Evolutionary conservation across 2,113 vertebrate species (phyloP), one percentile per base, ranked within the genome.

Genomic region (Callithrix jacchus): DNA sequence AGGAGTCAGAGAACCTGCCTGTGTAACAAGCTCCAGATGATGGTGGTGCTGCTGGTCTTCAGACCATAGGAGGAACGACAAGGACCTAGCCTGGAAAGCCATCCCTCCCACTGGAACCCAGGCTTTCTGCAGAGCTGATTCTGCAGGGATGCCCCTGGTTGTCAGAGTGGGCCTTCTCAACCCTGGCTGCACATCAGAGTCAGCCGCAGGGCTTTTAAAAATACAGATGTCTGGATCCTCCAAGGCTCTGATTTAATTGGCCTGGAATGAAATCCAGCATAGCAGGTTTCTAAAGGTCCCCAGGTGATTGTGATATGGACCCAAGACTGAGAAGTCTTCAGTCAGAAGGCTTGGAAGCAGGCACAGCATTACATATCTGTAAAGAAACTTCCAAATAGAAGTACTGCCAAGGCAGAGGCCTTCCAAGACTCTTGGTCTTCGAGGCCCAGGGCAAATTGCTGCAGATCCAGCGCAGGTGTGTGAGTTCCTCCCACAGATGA

Each of bases 131-230:
- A 40, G 54, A 30, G 40, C 49, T 71, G n/a, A 16, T 49, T 74
- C 56, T 13, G 21, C 8, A 37, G 35, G 52, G 1, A 21, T 7
- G 9, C 0, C 42, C 16, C 66, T 2, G 14, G 7, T 8, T 30
- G 7, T 37, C 30, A 2, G 20, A 27, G 20, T 0, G 0, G 9
- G 45, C 13, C 23, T 42, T 84, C 54, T 35, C 56, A 10, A 7
- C 27, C 20, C n/a, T 0, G 10, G 16, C 27, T 49, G n/a, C 18
- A 73, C 6, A 1, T 66, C 32, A 56, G 5, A 30, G 23, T 49
- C 70, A 30, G 7, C 54, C 52, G 27, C 0, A 3, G n/a, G 64
- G 42, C 21, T 47, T 52, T 23, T 12, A 58, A 52, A 79, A 45
- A 35, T 23, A 70, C 49, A 47, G 8, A 61, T 40, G 14, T 13